Evolutionary conservation across 2,888 invertebrate species (phyloP), one percentile per base, ranked within the genome.

Genomic region (Mesodorylaimus sp.): DNA sequence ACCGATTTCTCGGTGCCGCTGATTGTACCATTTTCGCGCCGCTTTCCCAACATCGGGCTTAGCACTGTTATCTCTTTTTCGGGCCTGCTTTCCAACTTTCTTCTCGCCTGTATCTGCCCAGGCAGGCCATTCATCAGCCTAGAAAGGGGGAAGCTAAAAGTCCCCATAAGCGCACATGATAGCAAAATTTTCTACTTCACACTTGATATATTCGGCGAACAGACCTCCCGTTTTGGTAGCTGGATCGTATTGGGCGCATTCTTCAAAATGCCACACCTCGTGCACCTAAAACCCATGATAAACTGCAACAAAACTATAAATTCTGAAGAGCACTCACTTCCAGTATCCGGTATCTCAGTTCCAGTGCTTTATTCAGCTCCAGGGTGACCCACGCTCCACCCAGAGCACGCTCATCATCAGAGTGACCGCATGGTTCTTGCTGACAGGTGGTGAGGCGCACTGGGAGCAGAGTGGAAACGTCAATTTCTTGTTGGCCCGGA

Each of bases 381-480:
- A 55, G 55, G 2, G 59, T 55, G 36, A 55, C 53, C 60, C 60
- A 63, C 1, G 60, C 58, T 1, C 62, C 61, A 1, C 46, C 49
- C 1, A 64, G 16, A 1, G 32, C 19, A 38, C 62, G 50, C 23
- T 59, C 55, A 10, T 55, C 56, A 16, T 59, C 57, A 1, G 23
- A 42, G 45, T 59, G 57, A 1, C n/a, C n/a, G 50, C 62, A 64
- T 3, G 10, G 10, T 7, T 26, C 27, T 7, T 13, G 24, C 27
- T 43, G 13, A 16, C 13, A 5, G 19, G 5, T n/a, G n/a, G n/a
- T 54, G 41, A 50, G n/a, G n/a, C 53, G 46, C 59, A 60, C 7
- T 51, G 51, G 16, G 44, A 36, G 53, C 61, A 61, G 5, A 64
- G 50, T 43, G 44, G 24, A 19, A 43, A 26, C 27, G 27, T 7